These are phyloP conservation scores for Phaethornis superciliosus DNA, from an alignment of 2,113 vertebrate species.

Conservation along the genomic window DNA sequence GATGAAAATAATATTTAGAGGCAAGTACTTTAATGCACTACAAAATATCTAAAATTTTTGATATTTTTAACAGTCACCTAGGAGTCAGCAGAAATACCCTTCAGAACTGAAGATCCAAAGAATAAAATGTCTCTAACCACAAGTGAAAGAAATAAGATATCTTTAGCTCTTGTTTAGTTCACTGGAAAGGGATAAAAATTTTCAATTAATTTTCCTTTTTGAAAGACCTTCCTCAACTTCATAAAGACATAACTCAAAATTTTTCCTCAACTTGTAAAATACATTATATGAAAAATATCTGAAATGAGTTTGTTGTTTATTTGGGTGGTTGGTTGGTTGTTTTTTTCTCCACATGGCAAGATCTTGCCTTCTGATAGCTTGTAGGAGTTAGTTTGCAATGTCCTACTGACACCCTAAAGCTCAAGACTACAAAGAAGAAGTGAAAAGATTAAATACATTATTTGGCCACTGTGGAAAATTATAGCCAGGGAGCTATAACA, in stretches of 20 bases:
- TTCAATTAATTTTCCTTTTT: background rate
- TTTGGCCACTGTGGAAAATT: background rate
- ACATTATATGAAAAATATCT: background rate
- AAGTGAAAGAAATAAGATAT: background rate
- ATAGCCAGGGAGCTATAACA: background rate
- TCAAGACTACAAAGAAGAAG: background rate
- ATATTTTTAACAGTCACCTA: background rate
- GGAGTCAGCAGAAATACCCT: background rate
- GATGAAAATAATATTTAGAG: background rate
- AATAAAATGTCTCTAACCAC: background rate
- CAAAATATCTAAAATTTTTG: background rate
- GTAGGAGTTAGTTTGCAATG: background rate
- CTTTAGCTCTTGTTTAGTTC: background rate
- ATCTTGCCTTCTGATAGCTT: background rate
- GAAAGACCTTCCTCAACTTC: background rate
- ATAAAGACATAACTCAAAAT: no score
- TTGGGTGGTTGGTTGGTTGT: background rate
- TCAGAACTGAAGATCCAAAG: background rate
- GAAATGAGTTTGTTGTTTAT: background rate
- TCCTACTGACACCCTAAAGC: background rate
- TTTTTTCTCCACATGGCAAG: background rate
- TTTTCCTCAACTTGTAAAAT: background rate
- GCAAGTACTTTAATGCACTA: background rate
- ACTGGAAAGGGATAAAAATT: background rate
- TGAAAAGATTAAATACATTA: constrained; percentile 29